A percentile compares a stretch with the other conserved stretches of the same genome.
These are phyloP conservation scores for Gadus macrocephalus DNA, from an alignment of 2,113 vertebrate species.

Conservation along the genomic window DNA sequence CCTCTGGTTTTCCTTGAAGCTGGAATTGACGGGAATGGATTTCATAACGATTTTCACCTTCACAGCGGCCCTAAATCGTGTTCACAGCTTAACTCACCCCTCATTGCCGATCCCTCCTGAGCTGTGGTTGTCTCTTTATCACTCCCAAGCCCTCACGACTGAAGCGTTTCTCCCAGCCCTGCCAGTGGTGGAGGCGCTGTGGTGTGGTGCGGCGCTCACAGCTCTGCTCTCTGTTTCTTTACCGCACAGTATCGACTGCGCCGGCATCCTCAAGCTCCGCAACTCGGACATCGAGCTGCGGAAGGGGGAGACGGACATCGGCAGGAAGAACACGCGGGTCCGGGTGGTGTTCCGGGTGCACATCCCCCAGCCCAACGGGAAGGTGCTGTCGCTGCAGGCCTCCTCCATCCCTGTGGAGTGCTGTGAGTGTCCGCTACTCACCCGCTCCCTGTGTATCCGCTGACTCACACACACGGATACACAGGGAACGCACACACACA, in stretches of 20 bases:
- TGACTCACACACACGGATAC: neutral
- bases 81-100: slow-evolving; percentile 30
- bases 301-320: slow-evolving; percentile 97
- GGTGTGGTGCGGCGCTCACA: slow-evolving; percentile 32
- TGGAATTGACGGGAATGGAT: slow-evolving; percentile 32
- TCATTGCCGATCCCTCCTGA: slow-evolving; percentile 36
- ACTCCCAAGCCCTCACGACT: slow-evolving; percentile 36
- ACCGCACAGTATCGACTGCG: slow-evolving; percentile 88
- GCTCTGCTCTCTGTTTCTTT: slow-evolving; percentile 11
- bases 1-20: slow-evolving; percentile 41
- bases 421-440: slow-evolving; percentile 78
- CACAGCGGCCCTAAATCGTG: slow-evolving; percentile 46
- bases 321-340: slow-evolving; percentile 95
- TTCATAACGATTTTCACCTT: slow-evolving; percentile 35
- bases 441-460: neutral
- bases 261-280: slow-evolving; percentile 95
- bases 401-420: slow-evolving; percentile 96
- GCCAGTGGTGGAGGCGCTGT: slow-evolving; percentile 11
- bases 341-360: slow-evolving; percentile 96
- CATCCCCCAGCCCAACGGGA: slow-evolving; percentile 92
- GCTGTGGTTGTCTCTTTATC: slow-evolving; percentile 46
- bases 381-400: slow-evolving; percentile 91
- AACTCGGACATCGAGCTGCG: slow-evolving; percentile 99
- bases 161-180: slow-evolving; percentile 30
- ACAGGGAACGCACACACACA: slow-evolving; percentile 3